Base-by-base conservation (phyloP, 2,888 invertebrate genomes). In the Parnassius mnemosyne region DNA sequence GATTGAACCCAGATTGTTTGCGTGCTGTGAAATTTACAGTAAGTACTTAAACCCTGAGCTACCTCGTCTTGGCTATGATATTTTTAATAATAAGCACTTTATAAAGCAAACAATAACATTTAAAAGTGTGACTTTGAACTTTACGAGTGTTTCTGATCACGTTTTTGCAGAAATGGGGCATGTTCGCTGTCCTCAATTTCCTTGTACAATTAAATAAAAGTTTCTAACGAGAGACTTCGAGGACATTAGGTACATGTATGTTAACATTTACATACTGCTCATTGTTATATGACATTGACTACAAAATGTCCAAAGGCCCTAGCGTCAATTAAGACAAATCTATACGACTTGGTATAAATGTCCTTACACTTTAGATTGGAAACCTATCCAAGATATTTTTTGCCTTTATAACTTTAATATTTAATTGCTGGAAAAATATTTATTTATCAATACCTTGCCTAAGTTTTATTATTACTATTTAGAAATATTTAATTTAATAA, bases 251-350 rank as follows among this genome's bases (percentile, higher is more conserved):
- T 65, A 69, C 66, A 69, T 68, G 74, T 68, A 69, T 71, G 68
- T 57, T 76, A 77, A 78, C 66, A 72, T 71, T 70, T 66, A 72
- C 72, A 72, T 73, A 76, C 71, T 76, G 69, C 66, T 74, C 70
- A 83, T 85, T 87, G 82, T 85, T 71, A 69, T 61, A 69, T 81
- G 80, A 76, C 86, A 85, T 84, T 86, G 84, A 72, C 64, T 72
- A 69, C 75, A 72, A 76, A 81, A 72, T 72, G 65, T 78, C 78
- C 75, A 83, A 85, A 85, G 86, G 83, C 78, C 77, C 76, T 70
- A 68, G 64, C 73, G 76, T 80, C 76, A 71, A 73, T 69, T 64
- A 64, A 68, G 78, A 75, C 74, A 69, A 55, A 64, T 63, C 64
- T 47, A 67, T 65, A 60, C 43, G 47, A 59, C 44, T 42, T 53